Conservation (phyloP, 2,888 invertebrate species). For the Drosophila meridionalis region DNA sequence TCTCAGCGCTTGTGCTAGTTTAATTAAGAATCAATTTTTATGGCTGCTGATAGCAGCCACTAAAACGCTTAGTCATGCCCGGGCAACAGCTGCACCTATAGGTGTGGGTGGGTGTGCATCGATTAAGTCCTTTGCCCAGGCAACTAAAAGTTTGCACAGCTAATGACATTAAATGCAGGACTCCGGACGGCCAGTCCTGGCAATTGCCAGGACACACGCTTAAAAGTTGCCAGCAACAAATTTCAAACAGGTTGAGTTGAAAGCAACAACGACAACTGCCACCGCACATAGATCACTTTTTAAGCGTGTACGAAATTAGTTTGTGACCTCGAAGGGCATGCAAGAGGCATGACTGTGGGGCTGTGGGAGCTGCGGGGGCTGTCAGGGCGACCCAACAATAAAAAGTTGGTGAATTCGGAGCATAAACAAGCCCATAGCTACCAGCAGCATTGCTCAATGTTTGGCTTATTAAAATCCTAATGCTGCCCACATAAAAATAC, state of each 20-base stretch:
- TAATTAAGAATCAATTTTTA: constrained; percentile 79
- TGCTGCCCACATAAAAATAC: constrained; percentile 65
- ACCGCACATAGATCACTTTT: constrained; percentile 42
- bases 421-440: constrained; percentile 57
- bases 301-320: constrained; percentile 41
- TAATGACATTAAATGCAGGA: constrained; percentile 65
- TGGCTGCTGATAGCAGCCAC: constrained; percentile 63
- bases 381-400: constrained; percentile 22
- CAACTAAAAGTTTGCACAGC: constrained; percentile 61
- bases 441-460: constrained; percentile 37
- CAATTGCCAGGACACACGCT: constrained; percentile 47
- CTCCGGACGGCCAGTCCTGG: constrained; percentile 22
- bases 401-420: constrained; percentile 32
- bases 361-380: constrained; percentile 6
- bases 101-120: constrained; percentile 48
- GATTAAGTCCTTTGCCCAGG: constrained; percentile 64
- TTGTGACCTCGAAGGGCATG: constrained; percentile 36
- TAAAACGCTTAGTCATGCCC: constrained; percentile 60
- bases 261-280: constrained; percentile 17
- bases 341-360: background rate
- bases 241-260: constrained; percentile 22
- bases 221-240: constrained; percentile 40
- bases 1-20: constrained; percentile 52
- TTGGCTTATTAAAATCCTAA: constrained; percentile 79
- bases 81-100: constrained; percentile 9